Base-by-base conservation (phyloP, 2,888 invertebrate species). In the Drosophila sordidula region DNA sequence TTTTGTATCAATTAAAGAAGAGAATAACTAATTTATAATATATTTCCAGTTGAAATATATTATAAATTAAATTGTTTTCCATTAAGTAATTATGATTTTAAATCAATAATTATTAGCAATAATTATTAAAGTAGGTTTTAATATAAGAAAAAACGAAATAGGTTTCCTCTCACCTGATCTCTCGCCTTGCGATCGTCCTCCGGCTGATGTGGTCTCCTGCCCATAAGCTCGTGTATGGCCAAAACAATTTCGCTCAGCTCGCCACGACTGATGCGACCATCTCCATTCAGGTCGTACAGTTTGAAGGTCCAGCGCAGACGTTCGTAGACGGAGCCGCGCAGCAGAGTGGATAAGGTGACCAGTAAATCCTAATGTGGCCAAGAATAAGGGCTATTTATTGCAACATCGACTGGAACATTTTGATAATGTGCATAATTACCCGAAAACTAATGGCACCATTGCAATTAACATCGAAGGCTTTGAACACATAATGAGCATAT, bases 401-500 rank as follows among this genome's bases (percentile, higher is more conserved):
- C 6, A 2, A 8, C 8, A 29, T 29, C 2, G 8, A 29, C 26
- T 6, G 29, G 9, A 16, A 4, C 12, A 44, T 54, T 34, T 6
- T 38, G 16, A 51, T 50, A 34, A 29, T 55, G n/a, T 44, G 9
- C 12, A 55, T 71, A 84, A 75, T 96, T 94, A 99, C 99, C 95
- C 98, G 96, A 94, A 99, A 99, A 93, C 97, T 98, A 93, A 99
- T 98, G 90, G 98, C 96, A 74, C 98, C 98, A 92, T 97, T 98
- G 94, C 97, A 97, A 93, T 98, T 98, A 85, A 98, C 97, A 93
- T 99, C 98, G 93, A 99, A 98, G 77, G 98, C 98, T 94, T 98
- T 98, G 95, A 99, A 99, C 94, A 99, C 98, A 94, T 98, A 98
- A 93, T 98, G 98, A 91, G 99, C 98, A 93, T 99, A 99, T 90